Evolutionary conservation across 1,140 invertebrate genomes (phyloP), one percentile per base, ranked within the genome.

Genomic region (Platyscapa corneri): DNA sequence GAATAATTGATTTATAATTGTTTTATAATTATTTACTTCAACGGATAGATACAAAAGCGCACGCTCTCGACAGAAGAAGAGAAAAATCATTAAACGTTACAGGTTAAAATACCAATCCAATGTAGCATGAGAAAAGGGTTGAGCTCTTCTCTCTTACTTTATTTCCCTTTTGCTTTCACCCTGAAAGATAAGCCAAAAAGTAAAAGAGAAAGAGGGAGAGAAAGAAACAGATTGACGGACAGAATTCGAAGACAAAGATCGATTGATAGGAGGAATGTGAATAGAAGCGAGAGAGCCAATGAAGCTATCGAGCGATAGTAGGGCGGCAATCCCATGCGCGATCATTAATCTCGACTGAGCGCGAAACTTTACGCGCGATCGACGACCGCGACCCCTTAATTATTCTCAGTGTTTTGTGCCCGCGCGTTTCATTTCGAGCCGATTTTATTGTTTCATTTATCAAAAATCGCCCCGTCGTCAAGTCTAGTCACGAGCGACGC

Each of bases 41-140:
- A 46, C 42, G 42, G 42, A n/a, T n/a, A n/a, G n/a, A n/a, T n/a
- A n/a, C n/a, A n/a, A n/a, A n/a, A n/a, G n/a, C n/a, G n/a, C n/a
- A n/a, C n/a, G n/a, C n/a, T 60, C 23, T 27, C 3, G 14, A 67
- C 16, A 74, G 3, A 32, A 14, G 6, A 53, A 34, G n/a, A 82
- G 30, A 53, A 72, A 72, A 67, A 67, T 53, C 14, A 16, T 53
- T 10, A 39, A 39, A n/a, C 23, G 34, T 27, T 60, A 23, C 18
- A 37, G 16, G 39, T 27, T 46, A 18, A 34, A 76, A 85, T 79
- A 65, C 86, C 87, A 76, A 88, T 86, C 80, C 86, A 80, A 83
- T 84, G 74, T 87, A 88, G 88, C 88, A 88, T 89, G 88, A 90
- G 87, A 89, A 89, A 88, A 88, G 89, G 89, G 87, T 89, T 90